phyloP scores from a whole-genome alignment of 2,113 vertebrate species.

The Calidris pugnax region DNA sequence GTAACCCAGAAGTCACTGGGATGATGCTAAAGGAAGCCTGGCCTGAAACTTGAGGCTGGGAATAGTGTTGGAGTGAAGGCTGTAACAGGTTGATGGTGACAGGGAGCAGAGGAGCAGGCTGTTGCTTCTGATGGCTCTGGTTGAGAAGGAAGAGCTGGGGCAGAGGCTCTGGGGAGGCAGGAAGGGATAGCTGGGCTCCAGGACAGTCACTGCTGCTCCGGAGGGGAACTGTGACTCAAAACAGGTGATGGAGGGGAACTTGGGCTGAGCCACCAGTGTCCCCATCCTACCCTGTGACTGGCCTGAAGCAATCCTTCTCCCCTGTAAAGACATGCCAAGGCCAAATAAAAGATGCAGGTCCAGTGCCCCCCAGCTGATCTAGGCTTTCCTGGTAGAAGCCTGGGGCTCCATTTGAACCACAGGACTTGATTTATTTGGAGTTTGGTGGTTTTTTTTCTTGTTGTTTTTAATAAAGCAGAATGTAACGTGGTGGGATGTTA shows the following conservation, averaged over 20 bases:
- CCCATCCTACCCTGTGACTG: background rate
- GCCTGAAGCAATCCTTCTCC: background rate
- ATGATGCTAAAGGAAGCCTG: background rate
- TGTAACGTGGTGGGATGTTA: background rate
- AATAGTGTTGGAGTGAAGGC: background rate
- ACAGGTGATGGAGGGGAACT: too few species aligned
- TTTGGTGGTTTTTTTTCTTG: background rate
- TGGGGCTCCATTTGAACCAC: background rate
- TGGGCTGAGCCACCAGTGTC: background rate
- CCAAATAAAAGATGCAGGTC: background rate
- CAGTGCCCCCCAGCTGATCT: background rate
- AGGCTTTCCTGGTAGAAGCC: background rate
- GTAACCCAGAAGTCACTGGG: background rate
- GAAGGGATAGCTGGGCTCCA: background rate
- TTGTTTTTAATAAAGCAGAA: background rate
- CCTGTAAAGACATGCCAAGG: background rate
- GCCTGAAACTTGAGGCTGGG: background rate
- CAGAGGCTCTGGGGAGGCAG: background rate
- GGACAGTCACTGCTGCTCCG: background rate
- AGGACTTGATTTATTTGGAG: background rate
- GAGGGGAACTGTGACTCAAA: background rate
- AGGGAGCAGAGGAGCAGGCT: background rate
- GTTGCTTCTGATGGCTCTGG: background rate
- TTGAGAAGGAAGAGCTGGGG: background rate
- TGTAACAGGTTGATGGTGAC: background rate